Percentiles rank a stretch among this genome's conserved stretches.
These are phyloP conservation scores for Alsophila aescularia DNA, from an alignment of 2,888 invertebrate genomes.

Conservation along the genomic window DNA sequence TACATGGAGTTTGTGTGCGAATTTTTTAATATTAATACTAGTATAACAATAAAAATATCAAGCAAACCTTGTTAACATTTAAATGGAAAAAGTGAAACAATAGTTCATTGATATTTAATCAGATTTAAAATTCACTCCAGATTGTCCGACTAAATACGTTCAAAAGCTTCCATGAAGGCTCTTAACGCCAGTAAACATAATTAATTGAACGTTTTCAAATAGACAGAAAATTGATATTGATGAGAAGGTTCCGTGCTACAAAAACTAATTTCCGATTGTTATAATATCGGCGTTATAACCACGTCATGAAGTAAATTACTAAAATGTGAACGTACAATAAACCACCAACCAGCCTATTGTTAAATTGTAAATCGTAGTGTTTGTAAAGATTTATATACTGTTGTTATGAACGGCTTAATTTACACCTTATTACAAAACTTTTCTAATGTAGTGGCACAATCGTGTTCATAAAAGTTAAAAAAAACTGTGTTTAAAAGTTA, in stretches of 20 bases:
- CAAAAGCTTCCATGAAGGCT: conserved; percentile 2
- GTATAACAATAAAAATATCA: too few species aligned
- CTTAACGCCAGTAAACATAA: conserved; percentile 52
- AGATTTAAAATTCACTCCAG: conserved; percentile 35
- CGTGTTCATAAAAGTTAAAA: too few species aligned
- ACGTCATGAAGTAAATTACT: conserved; percentile 33
- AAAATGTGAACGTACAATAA: conserved; percentile 27
- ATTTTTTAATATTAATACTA: too few species aligned
- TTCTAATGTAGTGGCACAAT: too few species aligned
- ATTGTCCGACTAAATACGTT: conserved; percentile 4
- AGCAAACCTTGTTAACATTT: neutral
- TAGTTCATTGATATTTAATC: neutral
- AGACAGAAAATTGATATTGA: conserved; percentile 74
- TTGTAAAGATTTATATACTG: too few species aligned
- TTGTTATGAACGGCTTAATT: too few species aligned
- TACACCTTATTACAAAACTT: too few species aligned
- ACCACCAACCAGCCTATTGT: neutral
- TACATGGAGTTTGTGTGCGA: too few species aligned
- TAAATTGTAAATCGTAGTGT: neutral
- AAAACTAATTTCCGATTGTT: conserved; percentile 55
- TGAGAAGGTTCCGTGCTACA: conserved; percentile 62
- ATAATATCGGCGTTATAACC: conserved; percentile 32
- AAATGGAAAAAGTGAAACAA: neutral
- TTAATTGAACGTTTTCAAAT: conserved; percentile 66
- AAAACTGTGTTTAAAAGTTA: too few species aligned